A percentile compares a stretch with the other conserved stretches of the same genome.
These are phyloP conservation scores for Corbicula japonica DNA, from an alignment of 2,888 invertebrate genomes.

Conservation along the genomic window DNA sequence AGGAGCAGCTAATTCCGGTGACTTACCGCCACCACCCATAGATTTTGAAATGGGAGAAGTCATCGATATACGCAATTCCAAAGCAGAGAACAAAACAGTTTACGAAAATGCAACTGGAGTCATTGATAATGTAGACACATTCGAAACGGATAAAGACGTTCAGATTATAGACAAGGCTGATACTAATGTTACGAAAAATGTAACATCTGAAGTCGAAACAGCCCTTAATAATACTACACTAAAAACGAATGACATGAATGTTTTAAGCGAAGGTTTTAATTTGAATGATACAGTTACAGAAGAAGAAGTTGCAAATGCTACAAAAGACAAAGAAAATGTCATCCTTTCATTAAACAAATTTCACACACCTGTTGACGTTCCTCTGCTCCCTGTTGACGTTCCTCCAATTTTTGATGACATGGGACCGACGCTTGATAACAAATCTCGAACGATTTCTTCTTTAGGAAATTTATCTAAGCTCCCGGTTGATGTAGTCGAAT, in stretches of 20 bases:
- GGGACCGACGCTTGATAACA: no score
- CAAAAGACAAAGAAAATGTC: background rate
- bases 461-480: no score
- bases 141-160: background rate
- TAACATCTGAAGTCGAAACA: no score
- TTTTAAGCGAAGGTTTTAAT: no score
- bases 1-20: no score
- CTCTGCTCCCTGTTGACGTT: conserved; percentile 17
- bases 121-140: conserved; percentile 12
- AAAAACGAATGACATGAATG: no score
- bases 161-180: background rate
- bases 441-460: no score
- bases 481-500: no score
- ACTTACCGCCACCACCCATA: background rate
- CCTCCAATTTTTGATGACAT: no score
- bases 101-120: background rate
- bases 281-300: no score
- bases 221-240: no score
- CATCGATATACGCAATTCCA: background rate
- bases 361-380: conserved; percentile 7
- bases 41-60: conserved; percentile 9
- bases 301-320: background rate
- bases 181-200: no score
- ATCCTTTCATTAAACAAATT: background rate
- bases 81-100: background rate